Evolutionary conservation across 92 coral and sea anemone genomes (phyloP).

Genomic region (Ricordea florida): DNA sequence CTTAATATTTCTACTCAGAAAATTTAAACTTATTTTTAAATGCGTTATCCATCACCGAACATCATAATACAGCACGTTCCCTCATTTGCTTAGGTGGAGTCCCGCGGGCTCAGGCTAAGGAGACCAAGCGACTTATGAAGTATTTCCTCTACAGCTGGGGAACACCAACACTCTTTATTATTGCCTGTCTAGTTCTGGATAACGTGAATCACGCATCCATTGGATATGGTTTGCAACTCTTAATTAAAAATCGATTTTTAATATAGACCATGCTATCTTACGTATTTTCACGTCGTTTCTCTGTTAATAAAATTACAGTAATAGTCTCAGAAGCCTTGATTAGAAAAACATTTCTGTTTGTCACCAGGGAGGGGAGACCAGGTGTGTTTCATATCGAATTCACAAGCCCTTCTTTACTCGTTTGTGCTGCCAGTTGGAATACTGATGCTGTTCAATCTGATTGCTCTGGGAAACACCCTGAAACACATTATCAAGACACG

Average conservation of each 20-base stretch:
- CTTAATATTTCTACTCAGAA: no score
- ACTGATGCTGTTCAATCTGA: slow-evolving; percentile 43
- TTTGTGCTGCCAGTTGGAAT: slow-evolving; percentile 54
- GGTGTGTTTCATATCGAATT: slow-evolving; percentile 48
- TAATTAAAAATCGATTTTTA: not conserved
- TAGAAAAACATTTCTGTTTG: not conserved
- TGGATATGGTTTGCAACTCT: slow-evolving; percentile 33
- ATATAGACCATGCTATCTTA: not conserved
- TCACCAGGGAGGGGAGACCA: slow-evolving; percentile 22
- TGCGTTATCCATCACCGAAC: not conserved
- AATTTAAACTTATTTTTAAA: no score
- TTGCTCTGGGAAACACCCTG: slow-evolving; percentile 58
- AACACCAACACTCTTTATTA: slow-evolving; percentile 18
- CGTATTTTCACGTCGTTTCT: not conserved
- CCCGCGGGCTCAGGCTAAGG: not conserved
- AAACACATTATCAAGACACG: slow-evolving; percentile 39
- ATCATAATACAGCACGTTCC: not conserved
- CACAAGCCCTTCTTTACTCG: slow-evolving; percentile 19
- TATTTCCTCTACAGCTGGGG: slow-evolving; percentile 56
- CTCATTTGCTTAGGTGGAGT: not conserved
- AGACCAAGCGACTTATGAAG: slow-evolving; percentile 4
- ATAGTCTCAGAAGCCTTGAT: not conserved
- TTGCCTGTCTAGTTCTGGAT: slow-evolving; percentile 9
- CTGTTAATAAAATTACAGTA: not conserved
- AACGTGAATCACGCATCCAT: not conserved